Base-by-base conservation (phyloP, 2,888 invertebrate genomes). In the Erebia aethiops region DNA sequence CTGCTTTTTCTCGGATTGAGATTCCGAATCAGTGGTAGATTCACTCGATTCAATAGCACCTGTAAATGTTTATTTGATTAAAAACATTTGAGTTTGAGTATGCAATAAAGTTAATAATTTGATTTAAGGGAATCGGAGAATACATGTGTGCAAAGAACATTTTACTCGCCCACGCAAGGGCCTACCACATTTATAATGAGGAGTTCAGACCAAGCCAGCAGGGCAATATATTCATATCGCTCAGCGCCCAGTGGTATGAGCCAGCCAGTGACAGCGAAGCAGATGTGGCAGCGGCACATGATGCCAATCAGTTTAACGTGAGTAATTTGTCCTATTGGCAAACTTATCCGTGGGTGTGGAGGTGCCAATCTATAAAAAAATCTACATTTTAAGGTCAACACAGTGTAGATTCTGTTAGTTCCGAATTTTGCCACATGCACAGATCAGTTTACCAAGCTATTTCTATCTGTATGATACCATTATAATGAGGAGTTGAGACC, bases 271-370 rank as follows among this genome's bases (percentile, higher is more conserved):
- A 7, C 35, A 35, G 35, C 5, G 35, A 35, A 7, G 87, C 90
- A 49, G 35, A 35, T 35, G 35, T 35, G 35, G 16, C 16, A 54
- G 54, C 81, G 8, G 92, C 94, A 0, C 88, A 94, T 66, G 87
- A 90, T 13, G 85, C 88, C 49, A 83, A 89, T 79, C 91, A 75
- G n/a, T 79, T 80, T 67, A 87, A 88, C 80, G 89, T 91, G 77
- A 49, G 63, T 69, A 1, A 35, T 35, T 35, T 35, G 5, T 8
- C 7, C 51, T n/a, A 1, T 1, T n/a, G 7, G 14, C 51, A 1
- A 18, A 46, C 13, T 21, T 7, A 8, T 54, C 3, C 3, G 10
- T 1, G 7, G 7, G 35, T 5, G 35, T 35, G 35, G 35, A 35
- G 35, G 35, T 1, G 35, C 35, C 35, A 35, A 7, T 35, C 35